Evolutionary conservation across 2,888 invertebrate genomes (phyloP), one percentile per base, ranked within the genome.

Genomic region (Prenolepis imparis): DNA sequence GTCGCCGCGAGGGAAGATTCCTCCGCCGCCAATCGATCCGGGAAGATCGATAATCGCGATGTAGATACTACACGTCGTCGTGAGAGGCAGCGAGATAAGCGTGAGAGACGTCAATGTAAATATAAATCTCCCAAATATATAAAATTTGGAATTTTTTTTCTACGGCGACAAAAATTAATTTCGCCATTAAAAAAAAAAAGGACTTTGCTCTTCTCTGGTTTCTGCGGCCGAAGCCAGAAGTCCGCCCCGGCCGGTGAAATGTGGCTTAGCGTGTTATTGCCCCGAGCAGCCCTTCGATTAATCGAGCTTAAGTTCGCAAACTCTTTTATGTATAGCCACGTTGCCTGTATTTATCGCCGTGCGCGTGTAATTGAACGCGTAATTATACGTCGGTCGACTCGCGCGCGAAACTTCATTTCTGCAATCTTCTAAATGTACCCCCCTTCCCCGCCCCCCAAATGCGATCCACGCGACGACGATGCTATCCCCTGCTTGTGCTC

Each of bases 351-450:
- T 80, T 72, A 80, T 78, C 78, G 68, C 41, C 77, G 24, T 28
- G 28, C 28, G 57, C 70, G 78, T 44, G 78, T 78, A 78, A 78
- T 78, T 78, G 78, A 78, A 78, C 78, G 70, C 78, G 78, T 78
- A 78, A 78, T 78, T 78, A 78, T 44, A 78, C 78, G 70, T 70
- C 78, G 78, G 70, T 48, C 72, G 72, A 36, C 59, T 32, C 78
- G 78, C 78, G 72, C 78, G 78, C 78, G 44, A 72, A 72, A 80
- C 78, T 80, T 80, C 78, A 61, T 72, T 80, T 80, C 78, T 80
- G 78, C 78, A 80, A 80, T 80, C 78, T 80, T 72, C 72, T 72
- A 80, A 80, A 80, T 80, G 78, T 59, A 80, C 36, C 78, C 70
- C 78, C n/a, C n/a, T n/a, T n/a, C n/a, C n/a, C n/a, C n/a, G n/a